phyloP scores from a whole-genome alignment of 2,797 vertebrate species.

The Acanthopagrus latus region DNA sequence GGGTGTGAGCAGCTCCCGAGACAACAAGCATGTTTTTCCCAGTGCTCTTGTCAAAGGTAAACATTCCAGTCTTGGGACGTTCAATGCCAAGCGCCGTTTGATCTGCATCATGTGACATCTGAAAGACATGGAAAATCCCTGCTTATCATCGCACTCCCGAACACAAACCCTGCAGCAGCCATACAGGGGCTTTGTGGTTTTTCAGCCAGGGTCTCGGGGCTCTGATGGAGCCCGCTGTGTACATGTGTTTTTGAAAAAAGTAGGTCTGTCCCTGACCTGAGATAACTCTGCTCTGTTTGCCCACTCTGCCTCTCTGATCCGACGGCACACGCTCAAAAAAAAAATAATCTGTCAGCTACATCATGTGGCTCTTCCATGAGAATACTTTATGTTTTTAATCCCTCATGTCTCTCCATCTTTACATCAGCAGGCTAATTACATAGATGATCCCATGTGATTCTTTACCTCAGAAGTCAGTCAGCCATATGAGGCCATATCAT shows the following conservation, averaged over 20 bases:
- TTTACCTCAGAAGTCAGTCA: conserved; percentile 16
- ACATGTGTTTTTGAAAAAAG: conserved; percentile 64
- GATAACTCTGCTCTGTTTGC: conserved; percentile 72
- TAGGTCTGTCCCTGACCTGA: conserved; percentile 74
- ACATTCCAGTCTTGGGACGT: conserved; percentile 78
- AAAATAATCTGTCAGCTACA: conserved; percentile 7
- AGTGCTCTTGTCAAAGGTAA: conserved; percentile 72
- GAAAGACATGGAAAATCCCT: conserved; percentile 41
- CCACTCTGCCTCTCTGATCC: conserved; percentile 50
- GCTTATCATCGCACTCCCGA: conserved; percentile 46
- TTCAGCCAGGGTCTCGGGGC: not conserved
- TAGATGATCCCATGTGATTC: conserved; percentile 25
- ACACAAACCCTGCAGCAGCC: conserved; percentile 38
- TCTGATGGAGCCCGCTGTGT: conserved; percentile 39
- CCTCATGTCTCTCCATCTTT: conserved; percentile 52
- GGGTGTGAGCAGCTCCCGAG: conserved; percentile 44
- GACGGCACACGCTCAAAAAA: conserved; percentile 4
- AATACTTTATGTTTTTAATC: conserved; percentile 59
- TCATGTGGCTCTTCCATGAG: conserved; percentile 43
- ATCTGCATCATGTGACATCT: conserved; percentile 77
- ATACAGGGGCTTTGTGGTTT: conserved; percentile 24
- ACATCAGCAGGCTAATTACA: conserved; percentile 61
- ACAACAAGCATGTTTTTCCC: conserved; percentile 70
- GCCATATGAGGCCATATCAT: conserved; percentile 35
- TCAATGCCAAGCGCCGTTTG: conserved; percentile 74